Conservation (phyloP, 2,888 invertebrate species). For the Deroplatys truncata region DNA sequence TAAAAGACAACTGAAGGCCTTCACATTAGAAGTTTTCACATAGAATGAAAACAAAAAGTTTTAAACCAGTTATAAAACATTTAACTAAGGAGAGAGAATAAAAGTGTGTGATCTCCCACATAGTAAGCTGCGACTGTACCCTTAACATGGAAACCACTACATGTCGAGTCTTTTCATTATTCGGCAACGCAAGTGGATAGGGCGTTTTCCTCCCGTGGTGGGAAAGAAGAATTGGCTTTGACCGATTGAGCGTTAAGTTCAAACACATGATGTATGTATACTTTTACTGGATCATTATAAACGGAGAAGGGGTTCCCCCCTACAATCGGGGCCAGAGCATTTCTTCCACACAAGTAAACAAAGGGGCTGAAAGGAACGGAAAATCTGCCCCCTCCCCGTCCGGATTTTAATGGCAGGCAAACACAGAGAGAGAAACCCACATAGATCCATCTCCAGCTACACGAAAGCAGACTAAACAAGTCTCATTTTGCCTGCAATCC, state of each 20-base stretch:
- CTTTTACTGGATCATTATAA: background rate
- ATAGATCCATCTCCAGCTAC: background rate
- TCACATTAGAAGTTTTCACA: too few species aligned
- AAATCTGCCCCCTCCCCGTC: background rate
- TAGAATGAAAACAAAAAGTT: too few species aligned
- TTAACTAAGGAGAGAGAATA: background rate
- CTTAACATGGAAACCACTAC: background rate
- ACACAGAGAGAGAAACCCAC: background rate
- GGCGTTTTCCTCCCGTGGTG: background rate
- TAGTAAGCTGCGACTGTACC: background rate
- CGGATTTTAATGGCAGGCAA: background rate
- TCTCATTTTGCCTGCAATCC: background rate
- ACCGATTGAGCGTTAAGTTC: conserved; percentile 4
- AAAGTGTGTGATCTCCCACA: background rate
- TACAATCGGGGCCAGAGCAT: background rate
- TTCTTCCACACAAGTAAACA: conserved; percentile 9
- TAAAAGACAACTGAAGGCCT: too few species aligned
- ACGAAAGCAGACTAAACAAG: conserved; percentile 4
- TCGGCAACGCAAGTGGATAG: background rate
- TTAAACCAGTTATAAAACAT: too few species aligned
- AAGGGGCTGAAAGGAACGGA: background rate
- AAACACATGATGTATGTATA: background rate
- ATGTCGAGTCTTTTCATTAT: background rate
- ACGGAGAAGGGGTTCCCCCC: background rate
- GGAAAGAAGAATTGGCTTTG: conserved; percentile 4